Conservation (phyloP, 2,113 vertebrate species). For the Seriola rivoliana region DNA sequence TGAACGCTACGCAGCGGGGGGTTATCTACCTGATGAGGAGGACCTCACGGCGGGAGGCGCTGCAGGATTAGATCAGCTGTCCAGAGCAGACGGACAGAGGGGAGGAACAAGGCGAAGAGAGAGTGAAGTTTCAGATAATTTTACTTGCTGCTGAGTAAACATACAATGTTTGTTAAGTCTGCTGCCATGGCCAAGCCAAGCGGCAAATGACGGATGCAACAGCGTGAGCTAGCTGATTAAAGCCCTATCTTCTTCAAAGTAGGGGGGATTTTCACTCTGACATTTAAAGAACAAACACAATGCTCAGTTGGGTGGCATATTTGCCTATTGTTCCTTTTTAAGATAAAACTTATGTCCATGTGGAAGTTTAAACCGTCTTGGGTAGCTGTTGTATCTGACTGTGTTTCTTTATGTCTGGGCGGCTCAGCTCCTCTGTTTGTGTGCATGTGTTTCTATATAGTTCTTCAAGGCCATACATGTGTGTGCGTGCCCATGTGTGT, state of each 20-base stretch:
- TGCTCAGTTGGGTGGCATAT: slow-evolving; percentile 83
- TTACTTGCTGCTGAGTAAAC: slow-evolving; percentile 72
- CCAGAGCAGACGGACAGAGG: slow-evolving; percentile 34
- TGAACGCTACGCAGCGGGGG: slow-evolving; percentile 35
- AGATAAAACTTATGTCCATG: slow-evolving; percentile 84
- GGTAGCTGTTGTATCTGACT: slow-evolving; percentile 59
- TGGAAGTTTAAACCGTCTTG: slow-evolving; percentile 80
- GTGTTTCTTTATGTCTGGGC: slow-evolving; percentile 54
- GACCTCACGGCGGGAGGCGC: slow-evolving; percentile 39
- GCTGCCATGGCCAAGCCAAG: slow-evolving; percentile 65
- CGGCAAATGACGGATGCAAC: slow-evolving; percentile 56
- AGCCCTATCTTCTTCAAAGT: slow-evolving; percentile 77
- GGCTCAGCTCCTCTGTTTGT: slow-evolving; percentile 42
- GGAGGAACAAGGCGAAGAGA: slow-evolving; percentile 23
- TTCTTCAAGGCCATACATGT: slow-evolving; percentile 21
- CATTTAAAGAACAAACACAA: slow-evolving; percentile 87
- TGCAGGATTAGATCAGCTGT: slow-evolving; percentile 29
- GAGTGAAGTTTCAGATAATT: slow-evolving; percentile 71
- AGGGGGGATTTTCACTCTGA: slow-evolving; percentile 83
- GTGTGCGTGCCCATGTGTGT: slow-evolving; percentile 63
- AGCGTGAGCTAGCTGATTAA: slow-evolving; percentile 74
- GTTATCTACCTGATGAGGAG: slow-evolving; percentile 47
- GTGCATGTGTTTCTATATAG: slow-evolving; percentile 43
- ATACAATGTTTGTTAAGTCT: slow-evolving; percentile 74
- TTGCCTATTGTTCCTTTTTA: slow-evolving; percentile 80